A percentile compares a stretch with the other conserved stretches of the same genome.
phyloP scores from a whole-genome alignment of 2,888 invertebrate species.

The Pocota personata region DNA sequence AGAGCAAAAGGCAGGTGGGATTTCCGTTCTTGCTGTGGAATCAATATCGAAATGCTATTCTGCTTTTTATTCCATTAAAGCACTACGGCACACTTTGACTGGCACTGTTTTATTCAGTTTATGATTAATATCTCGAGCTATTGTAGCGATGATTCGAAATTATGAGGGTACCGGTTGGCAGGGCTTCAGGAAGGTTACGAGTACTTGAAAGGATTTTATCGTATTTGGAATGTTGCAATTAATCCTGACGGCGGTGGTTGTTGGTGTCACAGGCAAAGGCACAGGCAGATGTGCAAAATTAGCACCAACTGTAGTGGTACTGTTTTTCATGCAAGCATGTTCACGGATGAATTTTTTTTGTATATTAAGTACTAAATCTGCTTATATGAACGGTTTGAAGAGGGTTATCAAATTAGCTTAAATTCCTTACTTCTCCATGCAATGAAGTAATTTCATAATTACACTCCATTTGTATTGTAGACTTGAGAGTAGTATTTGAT shows the following conservation, averaged over 20 bases:
- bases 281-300: conserved; percentile 26
- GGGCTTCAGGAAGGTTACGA: background rate
- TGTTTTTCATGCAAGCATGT: background rate
- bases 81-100: conserved; percentile 12
- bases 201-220: conserved; percentile 6
- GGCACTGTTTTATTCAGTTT: background rate
- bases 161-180: conserved; percentile 38
- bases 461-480: no score
- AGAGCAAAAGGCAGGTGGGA: conserved; percentile 34
- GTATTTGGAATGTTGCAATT: conserved; percentile 23
- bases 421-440: no score
- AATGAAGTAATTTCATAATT: no score
- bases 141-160: conserved; percentile 31
- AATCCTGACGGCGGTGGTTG: conserved; percentile 4
- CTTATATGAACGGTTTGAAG: no score
- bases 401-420: no score
- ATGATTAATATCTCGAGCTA: conserved; percentile 42
- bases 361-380: no score
- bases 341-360: no score
- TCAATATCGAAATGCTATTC: conserved; percentile 26
- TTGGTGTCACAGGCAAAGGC: conserved; percentile 5
- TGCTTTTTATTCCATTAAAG: background rate
- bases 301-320: background rate
- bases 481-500: no score
- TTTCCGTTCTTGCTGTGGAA: background rate